Conservation (phyloP, 2,888 invertebrate species). For the Pristionchus japonicus region DNA sequence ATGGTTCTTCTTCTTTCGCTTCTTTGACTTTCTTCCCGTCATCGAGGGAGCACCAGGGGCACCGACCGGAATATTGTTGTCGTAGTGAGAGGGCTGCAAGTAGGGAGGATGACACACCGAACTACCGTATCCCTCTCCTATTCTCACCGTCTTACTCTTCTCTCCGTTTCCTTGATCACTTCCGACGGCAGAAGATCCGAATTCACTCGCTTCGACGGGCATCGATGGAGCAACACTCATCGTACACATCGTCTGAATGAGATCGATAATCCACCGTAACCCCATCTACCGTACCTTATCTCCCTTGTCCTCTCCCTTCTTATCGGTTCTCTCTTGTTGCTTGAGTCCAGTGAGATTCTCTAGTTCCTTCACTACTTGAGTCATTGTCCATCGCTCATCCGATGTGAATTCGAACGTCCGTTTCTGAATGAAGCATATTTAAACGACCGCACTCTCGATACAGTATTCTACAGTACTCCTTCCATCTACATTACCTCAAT, state of each 20-base stretch:
- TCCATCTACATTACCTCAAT: constrained; percentile 4
- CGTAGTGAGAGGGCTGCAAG: not conserved
- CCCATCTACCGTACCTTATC: not conserved
- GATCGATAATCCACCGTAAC: not conserved
- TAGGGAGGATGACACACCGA: not conserved
- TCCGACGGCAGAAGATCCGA: not conserved
- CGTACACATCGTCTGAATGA: not conserved
- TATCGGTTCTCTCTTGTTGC: not conserved
- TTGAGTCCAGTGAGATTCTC: constrained; percentile 7
- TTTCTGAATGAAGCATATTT: not conserved
- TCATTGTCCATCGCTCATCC: constrained; percentile 17
- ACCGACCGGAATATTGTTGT: not conserved
- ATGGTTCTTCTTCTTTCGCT: constrained; percentile 22
- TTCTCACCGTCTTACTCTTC: constrained; percentile 4
- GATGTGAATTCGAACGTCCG: not conserved
- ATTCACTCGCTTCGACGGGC: not conserved
- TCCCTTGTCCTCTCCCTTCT: not conserved
- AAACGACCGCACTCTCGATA: not conserved
- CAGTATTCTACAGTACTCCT: not conserved
- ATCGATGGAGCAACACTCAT: not conserved
- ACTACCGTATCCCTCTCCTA: not conserved
- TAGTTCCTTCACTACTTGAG: constrained; percentile 33
- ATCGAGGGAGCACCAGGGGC: not conserved
- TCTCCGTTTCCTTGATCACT: not conserved
- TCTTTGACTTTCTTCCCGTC: constrained; percentile 27